Percentiles rank a stretch among this genome's conserved stretches.
phyloP scores from a whole-genome alignment of 2,797 vertebrate genomes.

The Lagorchestes hirsutus region DNA sequence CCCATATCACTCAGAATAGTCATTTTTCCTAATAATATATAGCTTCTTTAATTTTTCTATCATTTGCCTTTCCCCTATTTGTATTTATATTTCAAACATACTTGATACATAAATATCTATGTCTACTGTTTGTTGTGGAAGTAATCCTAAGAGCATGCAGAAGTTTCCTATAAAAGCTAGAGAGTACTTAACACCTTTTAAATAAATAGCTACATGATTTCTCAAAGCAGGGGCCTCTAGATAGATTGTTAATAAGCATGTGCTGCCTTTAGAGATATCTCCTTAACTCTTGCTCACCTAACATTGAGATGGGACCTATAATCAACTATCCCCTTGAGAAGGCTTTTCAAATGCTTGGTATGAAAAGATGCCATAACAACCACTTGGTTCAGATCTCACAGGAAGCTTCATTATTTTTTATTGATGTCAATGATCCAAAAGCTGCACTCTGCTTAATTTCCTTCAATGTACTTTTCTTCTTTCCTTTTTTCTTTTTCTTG shows the following conservation, averaged over 20 bases:
- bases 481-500: neutral
- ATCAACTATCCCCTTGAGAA: conserved; percentile 26
- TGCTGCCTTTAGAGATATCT: conserved; percentile 41
- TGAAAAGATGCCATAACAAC: neutral
- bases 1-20: neutral
- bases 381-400: conserved; percentile 1
- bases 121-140: conserved; percentile 16
- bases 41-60: neutral
- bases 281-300: conserved; percentile 46
- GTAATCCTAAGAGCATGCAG: conserved; percentile 38
- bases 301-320: conserved; percentile 30
- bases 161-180: conserved; percentile 52
- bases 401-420: neutral
- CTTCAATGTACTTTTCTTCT: neutral
- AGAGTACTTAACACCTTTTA: conserved; percentile 50
- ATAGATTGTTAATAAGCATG: neutral
- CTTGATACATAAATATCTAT: neutral
- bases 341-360: neutral
- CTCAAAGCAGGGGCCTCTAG: neutral
- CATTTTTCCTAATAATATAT: neutral
- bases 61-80: neutral
- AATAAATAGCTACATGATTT: conserved; percentile 35
- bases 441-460: neutral
- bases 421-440: conserved; percentile 25
- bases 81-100: neutral